Percentiles rank a stretch among this genome's conserved stretches.
Conservation (phyloP, 2,113 vertebrate species). For the Dascyllus trimaculatus region DNA sequence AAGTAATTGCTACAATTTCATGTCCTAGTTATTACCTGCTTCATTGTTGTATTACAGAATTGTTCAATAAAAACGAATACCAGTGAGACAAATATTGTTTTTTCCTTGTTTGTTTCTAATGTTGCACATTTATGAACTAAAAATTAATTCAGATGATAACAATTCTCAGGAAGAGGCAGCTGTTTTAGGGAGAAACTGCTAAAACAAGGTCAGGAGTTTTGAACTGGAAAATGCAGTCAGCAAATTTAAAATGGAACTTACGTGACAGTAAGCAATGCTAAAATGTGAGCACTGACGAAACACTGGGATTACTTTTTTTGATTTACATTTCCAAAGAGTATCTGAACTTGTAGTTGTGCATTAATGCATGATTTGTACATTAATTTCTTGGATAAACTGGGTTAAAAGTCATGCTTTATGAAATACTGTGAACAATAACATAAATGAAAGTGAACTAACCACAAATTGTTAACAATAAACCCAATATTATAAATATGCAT, state of each 20-base stretch:
- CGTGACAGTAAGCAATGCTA: too few relatives aligned
- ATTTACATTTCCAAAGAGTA: too few relatives aligned
- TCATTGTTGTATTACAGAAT: constrained; percentile 37
- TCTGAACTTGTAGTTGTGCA: too few relatives aligned
- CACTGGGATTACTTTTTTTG: too few relatives aligned
- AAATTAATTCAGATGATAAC: neutral
- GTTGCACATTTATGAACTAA: neutral
- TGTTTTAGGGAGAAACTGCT: neutral
- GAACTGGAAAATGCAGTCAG: too few relatives aligned
- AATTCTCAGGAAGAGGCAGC: neutral
- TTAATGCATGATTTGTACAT: too few relatives aligned
- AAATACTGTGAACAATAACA: neutral
- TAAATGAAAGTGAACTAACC: neutral
- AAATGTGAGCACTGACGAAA: too few relatives aligned
- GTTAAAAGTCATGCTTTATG: neutral
- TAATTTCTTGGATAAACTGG: neutral
- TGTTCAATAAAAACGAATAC: constrained; percentile 57
- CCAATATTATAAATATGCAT: too few relatives aligned
- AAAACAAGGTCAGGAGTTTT: too few relatives aligned
- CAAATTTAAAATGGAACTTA: too few relatives aligned
- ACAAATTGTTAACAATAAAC: too few relatives aligned
- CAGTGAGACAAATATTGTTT: neutral
- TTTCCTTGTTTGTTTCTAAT: neutral
- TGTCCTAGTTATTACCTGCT: constrained; percentile 14
- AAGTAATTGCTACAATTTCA: neutral